Percentiles rank a stretch among this genome's conserved stretches.
These are phyloP conservation scores for Chelonoidis abingdonii DNA, from an alignment of 2,113 vertebrate species.

Conservation along the genomic window DNA sequence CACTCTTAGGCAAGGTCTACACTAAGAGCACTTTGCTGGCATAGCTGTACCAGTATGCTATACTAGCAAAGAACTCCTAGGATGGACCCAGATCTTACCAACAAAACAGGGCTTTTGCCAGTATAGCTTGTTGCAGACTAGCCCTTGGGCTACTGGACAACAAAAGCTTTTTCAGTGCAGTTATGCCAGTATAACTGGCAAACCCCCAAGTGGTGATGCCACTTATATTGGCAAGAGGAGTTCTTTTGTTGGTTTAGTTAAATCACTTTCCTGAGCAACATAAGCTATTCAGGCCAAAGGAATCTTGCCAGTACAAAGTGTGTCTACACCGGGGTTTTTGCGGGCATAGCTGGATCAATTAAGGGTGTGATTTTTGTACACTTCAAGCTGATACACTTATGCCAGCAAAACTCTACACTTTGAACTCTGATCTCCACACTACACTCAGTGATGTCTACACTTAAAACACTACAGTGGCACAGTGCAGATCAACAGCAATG, in stretches of 20 bases:
- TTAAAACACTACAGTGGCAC: not conserved
- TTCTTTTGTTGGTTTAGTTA: not conserved
- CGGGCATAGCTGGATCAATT: too few relatives aligned
- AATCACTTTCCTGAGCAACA: not conserved
- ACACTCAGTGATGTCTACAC: not conserved
- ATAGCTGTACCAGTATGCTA: not conserved
- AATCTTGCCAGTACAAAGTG: not conserved
- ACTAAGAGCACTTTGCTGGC: not conserved
- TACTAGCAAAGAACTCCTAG: not conserved
- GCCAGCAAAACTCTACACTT: not conserved
- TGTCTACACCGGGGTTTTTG: not conserved
- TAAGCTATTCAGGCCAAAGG: not conserved
- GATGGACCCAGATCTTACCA: not conserved
- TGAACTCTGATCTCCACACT: not conserved
- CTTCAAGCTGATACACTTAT: not conserved
- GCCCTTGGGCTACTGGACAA: not conserved
- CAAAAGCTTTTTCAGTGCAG: not conserved
- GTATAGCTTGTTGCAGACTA: not conserved
- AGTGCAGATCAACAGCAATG: not conserved
- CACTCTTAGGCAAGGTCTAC: not conserved
- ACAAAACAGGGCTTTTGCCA: not conserved
- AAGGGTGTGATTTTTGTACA: not conserved
- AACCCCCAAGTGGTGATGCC: not conserved
- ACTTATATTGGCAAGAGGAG: not conserved
- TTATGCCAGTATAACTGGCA: not conserved